Conservation (phyloP, 2,797 vertebrate genomes). For the Iguana delicatissima region DNA sequence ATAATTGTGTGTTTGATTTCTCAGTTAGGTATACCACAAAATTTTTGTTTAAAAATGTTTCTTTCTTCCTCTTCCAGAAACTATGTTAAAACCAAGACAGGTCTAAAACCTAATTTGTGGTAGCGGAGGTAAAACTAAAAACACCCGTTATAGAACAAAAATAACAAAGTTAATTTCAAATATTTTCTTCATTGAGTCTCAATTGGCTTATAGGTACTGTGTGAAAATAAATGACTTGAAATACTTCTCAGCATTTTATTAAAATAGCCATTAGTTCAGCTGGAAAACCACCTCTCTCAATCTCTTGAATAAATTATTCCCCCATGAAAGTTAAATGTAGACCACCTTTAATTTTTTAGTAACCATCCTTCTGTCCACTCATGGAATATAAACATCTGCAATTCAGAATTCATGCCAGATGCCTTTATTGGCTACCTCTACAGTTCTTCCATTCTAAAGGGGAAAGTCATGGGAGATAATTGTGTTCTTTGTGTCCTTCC, state of each 20-base stretch:
- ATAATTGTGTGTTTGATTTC: background rate
- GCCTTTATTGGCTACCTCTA: background rate
- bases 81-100: background rate
- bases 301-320: background rate
- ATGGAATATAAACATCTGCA: background rate
- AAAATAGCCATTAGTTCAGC: background rate
- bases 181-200: background rate
- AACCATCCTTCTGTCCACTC: background rate
- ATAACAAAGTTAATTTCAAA: background rate
- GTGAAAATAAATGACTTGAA: background rate
- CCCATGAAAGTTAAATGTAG: background rate
- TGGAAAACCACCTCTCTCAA: background rate
- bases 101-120: slow-evolving; percentile 8
- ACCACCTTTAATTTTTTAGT: background rate
- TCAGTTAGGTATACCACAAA: background rate
- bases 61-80: background rate
- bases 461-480: background rate
- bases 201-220: background rate
- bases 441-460: background rate
- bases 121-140: background rate
- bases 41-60: background rate
- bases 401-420: background rate
- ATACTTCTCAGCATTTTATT: background rate
- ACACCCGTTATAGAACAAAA: background rate
- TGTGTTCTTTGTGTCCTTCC: background rate